Conservation (phyloP, 2,797 vertebrate species). For the Sternarchorhynchus goeldii region DNA sequence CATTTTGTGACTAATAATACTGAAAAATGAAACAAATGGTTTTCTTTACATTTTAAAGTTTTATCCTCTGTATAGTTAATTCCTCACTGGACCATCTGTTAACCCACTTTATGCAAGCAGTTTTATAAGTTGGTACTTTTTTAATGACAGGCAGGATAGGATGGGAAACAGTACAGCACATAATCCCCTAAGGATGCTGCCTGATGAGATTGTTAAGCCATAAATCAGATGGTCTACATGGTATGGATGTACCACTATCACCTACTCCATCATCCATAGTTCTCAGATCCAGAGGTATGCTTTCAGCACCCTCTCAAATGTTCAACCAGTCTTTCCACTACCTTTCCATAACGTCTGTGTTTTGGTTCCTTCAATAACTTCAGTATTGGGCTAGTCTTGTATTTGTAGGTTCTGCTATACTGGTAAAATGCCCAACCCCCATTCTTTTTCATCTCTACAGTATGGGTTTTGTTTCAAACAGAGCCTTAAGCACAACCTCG, state of each 20-base stretch:
- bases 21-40: not conserved
- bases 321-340: not conserved
- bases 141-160: not conserved
- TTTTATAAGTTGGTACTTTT: conserved; percentile 15
- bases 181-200: conserved; percentile 27
- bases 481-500: not conserved
- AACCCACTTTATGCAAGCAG: not conserved
- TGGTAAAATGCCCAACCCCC: conserved; percentile 18
- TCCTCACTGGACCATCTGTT: not conserved
- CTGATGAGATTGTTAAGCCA: conserved; percentile 19
- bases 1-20: not conserved
- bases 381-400: too few species aligned
- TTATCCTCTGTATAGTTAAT: not conserved
- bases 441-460: conserved; percentile 33
- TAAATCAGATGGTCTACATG: conserved; percentile 29
- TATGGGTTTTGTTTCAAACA: conserved; percentile 25
- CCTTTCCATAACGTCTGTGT: not conserved
- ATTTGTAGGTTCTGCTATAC: conserved; percentile 20
- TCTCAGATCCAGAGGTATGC: not conserved
- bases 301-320: not conserved
- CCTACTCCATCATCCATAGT: not conserved
- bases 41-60: not conserved
- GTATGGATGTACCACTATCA: not conserved
- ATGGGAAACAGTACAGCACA: conserved; percentile 33
- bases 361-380: too few species aligned